Base-by-base conservation (phyloP, 1,140 invertebrate species). In the Rhizoglyphus robini region DNA sequence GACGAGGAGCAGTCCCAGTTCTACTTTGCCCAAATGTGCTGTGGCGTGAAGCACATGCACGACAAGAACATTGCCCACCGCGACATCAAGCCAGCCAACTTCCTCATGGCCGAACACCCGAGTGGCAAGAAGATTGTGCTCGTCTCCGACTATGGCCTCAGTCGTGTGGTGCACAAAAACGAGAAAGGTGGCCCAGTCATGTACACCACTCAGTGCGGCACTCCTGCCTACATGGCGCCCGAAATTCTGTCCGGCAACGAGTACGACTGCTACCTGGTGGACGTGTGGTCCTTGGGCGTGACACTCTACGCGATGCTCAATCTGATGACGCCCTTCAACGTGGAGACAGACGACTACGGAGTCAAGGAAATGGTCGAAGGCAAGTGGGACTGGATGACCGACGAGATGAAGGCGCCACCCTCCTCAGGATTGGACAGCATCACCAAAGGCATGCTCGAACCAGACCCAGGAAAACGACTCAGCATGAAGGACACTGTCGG, bases 341-440 rank as follows among this genome's bases (percentile, higher is more conserved):
- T 77, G 65, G 73, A 71, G 20, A 76, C 77, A 66, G 70, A 77
- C 18, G 74, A 73, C 59, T 73, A 73, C 61, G 76, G 77, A 76
- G 72, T 77, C 11, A 69, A 68, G 48, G 72, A 75, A 29, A 76
- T 77, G 63, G 83, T 86, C 73, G 83, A 83, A 30, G 82, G 83
- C 69, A 88, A 86, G 68, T 88, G 86, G 81, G 77, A 82, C 23
- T 90, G n/a, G n/a, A n/a, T 89, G 73, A 81, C 86, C 23, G 81
- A 83, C 0, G 79, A 83, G 68, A 81, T 88, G 5, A 77, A 81
- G 31, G 82, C 85, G 20, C 79, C 76, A 0, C 76, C 90, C 11
- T 82, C 85, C 0, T 69, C 78, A 0, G 72, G 79, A 4, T 84
- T 85, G 0, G 86, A 87, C 75, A 82, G 80, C 11, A 81, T 88